A percentile compares a stretch with the other conserved stretches of the same genome.
Conservation (phyloP, 1,140 invertebrate genomes). For the Bombus cullumanus region DNA sequence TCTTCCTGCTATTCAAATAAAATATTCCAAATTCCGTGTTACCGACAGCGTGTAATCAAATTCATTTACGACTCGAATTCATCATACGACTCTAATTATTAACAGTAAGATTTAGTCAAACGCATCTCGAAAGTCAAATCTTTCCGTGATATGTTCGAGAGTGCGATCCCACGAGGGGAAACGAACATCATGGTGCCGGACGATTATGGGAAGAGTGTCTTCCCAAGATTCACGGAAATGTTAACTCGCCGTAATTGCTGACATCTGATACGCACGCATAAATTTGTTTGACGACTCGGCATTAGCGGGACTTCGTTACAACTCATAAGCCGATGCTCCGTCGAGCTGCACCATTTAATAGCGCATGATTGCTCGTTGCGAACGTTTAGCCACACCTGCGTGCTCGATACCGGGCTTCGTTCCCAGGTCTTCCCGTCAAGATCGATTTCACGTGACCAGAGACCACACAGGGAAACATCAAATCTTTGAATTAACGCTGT, state of each 20-base stretch:
- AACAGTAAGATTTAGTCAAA: neutral
- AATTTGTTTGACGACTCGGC: slow-evolving; percentile 38
- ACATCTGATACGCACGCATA: slow-evolving; percentile 44
- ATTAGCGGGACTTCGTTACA: slow-evolving; percentile 40
- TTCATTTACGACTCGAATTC: too few relatives aligned
- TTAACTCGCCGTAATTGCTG: slow-evolving; percentile 32
- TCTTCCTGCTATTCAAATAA: too few relatives aligned
- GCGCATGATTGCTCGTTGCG: slow-evolving; percentile 63
- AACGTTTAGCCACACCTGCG: slow-evolving; percentile 65
- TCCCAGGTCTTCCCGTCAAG: slow-evolving; percentile 42
- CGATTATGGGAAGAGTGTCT: neutral
- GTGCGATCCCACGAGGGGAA: too few relatives aligned
- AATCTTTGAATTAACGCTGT: slow-evolving; percentile 21
- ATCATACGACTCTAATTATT: neutral
- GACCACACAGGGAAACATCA: slow-evolving; percentile 23
- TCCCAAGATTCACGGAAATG: neutral
- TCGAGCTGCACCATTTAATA: slow-evolving; percentile 59
- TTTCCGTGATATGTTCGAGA: neutral
- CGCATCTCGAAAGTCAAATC: neutral
- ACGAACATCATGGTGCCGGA: neutral
- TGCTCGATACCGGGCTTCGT: slow-evolving; percentile 36
- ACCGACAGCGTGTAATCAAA: too few relatives aligned
- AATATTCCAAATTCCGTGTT: too few relatives aligned
- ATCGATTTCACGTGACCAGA: slow-evolving; percentile 53
- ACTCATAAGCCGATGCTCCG: slow-evolving; percentile 19